A percentile compares a stretch with the other conserved stretches of the same genome.
Evolutionary conservation across 2,888 invertebrate species (phyloP).

Genomic region (Rhagophthalmus giganteus): DNA sequence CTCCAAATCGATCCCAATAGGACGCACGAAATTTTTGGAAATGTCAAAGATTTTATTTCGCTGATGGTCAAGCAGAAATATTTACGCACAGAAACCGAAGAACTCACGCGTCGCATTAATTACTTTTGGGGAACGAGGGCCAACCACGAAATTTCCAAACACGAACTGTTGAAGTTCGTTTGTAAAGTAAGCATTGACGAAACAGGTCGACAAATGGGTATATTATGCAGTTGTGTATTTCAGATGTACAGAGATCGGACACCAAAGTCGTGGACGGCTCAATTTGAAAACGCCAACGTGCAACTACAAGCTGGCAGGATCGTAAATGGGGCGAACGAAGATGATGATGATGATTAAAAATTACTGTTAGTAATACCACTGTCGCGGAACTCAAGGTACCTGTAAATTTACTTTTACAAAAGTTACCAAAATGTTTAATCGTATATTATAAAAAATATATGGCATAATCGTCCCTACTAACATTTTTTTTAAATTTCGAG

Average conservation of each 20-base stretch:
- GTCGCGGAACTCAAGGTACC: too few relatives aligned
- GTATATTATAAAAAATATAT: too few relatives aligned
- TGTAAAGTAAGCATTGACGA: slow-evolving; percentile 27
- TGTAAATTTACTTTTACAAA: too few relatives aligned
- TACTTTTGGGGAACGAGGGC: slow-evolving; percentile 22
- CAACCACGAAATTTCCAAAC: slow-evolving; percentile 26
- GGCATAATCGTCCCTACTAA: too few relatives aligned
- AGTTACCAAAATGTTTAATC: too few relatives aligned
- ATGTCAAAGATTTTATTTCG: slow-evolving; percentile 22
- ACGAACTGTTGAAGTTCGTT: slow-evolving; percentile 20
- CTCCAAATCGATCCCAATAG: slow-evolving; percentile 15
- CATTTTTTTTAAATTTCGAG: too few relatives aligned
- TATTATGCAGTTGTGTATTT: background rate
- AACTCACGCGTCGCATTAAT: slow-evolving; percentile 4
- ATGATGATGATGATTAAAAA: too few relatives aligned
- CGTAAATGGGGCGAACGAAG: too few relatives aligned
- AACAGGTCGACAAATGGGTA: too few relatives aligned
- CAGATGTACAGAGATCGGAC: slow-evolving; percentile 20
- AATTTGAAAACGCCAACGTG: slow-evolving; percentile 9
- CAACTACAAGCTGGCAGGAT: too few relatives aligned
- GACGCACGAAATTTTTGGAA: slow-evolving; percentile 20
- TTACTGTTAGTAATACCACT: too few relatives aligned
- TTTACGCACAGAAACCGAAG: slow-evolving; percentile 12
- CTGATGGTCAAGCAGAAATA: slow-evolving; percentile 26
- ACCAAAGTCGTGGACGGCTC: slow-evolving; percentile 21